Percentiles rank a stretch among this genome's conserved stretches.
These are phyloP conservation scores for Drosophila suboccidentalis DNA, from an alignment of 2,888 invertebrate species.

Conservation along the genomic window DNA sequence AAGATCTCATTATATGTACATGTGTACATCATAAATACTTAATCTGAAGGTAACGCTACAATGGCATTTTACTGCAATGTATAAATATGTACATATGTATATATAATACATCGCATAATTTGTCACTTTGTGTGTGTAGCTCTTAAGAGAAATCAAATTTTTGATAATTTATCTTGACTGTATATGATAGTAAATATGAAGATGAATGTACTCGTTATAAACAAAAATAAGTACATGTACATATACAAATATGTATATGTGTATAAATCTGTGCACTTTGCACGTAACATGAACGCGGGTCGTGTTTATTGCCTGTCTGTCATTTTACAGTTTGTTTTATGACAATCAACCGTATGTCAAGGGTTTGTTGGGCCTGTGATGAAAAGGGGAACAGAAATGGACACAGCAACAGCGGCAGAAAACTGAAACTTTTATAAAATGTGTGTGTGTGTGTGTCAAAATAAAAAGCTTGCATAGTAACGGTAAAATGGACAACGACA, in stretches of 20 bases:
- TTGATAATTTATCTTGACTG: slow-evolving; percentile 38
- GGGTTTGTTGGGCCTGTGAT: background rate
- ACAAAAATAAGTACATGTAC: slow-evolving; percentile 28
- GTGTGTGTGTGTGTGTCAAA: slow-evolving; percentile 12
- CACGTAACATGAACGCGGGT: slow-evolving; percentile 46
- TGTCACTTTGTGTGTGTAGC: slow-evolving; percentile 12
- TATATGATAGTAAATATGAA: slow-evolving; percentile 23
- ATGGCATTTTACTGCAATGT: slow-evolving; percentile 1
- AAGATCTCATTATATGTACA: background rate
- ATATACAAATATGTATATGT: slow-evolving; percentile 13
- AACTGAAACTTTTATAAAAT: slow-evolving; percentile 27
- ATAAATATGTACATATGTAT: background rate
- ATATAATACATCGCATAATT: slow-evolving; percentile 1
- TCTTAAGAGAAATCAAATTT: slow-evolving; percentile 20
- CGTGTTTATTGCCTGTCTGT: slow-evolving; percentile 52
- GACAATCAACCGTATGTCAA: slow-evolving; percentile 50
- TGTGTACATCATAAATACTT: background rate
- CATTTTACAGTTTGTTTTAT: slow-evolving; percentile 58
- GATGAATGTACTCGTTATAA: slow-evolving; percentile 22
- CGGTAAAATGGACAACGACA: slow-evolving; percentile 25
- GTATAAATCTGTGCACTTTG: slow-evolving; percentile 55
- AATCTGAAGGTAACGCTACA: slow-evolving; percentile 3
- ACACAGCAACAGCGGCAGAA: slow-evolving; percentile 3
- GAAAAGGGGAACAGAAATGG: background rate
- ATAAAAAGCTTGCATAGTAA: slow-evolving; percentile 41